phyloP scores from a whole-genome alignment of 2,797 vertebrate species.

The Centroberyx gerrardi region DNA sequence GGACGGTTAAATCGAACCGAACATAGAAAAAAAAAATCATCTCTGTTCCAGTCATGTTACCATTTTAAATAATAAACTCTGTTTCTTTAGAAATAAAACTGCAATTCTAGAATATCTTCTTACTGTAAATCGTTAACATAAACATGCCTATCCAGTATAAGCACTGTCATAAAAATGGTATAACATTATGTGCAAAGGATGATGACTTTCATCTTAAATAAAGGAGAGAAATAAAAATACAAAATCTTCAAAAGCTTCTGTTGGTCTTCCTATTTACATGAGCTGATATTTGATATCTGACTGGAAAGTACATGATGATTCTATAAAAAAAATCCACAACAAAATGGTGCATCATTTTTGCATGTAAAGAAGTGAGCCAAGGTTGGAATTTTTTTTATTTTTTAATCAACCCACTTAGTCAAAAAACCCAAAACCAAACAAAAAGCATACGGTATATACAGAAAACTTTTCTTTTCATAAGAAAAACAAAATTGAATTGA shows the following conservation, averaged over 20 bases:
- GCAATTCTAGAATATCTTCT: slow-evolving; percentile 59
- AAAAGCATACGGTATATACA: slow-evolving; percentile 77
- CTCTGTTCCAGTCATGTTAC: slow-evolving; percentile 52
- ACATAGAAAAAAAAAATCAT: slow-evolving; percentile 56
- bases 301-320: slow-evolving; percentile 49
- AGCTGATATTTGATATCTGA: slow-evolving; percentile 48
- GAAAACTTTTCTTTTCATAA: slow-evolving; percentile 59
- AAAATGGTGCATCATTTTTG: slow-evolving; percentile 55
- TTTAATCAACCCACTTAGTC: slow-evolving; percentile 77
- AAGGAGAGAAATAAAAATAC: slow-evolving; percentile 74
- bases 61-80: slow-evolving; percentile 56
- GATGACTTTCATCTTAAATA: slow-evolving; percentile 57
- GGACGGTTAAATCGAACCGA: slow-evolving; percentile 75
- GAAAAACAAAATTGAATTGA: slow-evolving; percentile 67
- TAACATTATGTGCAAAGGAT: slow-evolving; percentile 71
- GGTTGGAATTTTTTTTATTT: slow-evolving; percentile 71
- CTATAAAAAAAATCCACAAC: slow-evolving; percentile 66
- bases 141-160: slow-evolving; percentile 69
- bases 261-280: slow-evolving; percentile 79
- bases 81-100: slow-evolving; percentile 51
- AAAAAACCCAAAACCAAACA: slow-evolving; percentile 72
- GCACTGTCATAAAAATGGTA: slow-evolving; percentile 65
- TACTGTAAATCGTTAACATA: slow-evolving; percentile 56
- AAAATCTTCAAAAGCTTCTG: slow-evolving; percentile 64
- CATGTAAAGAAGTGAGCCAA: slow-evolving; percentile 57